These are phyloP conservation scores for Medauroidea extradentata DNA, from an alignment of 1,140 invertebrate genomes.

Conservation along the genomic window DNA sequence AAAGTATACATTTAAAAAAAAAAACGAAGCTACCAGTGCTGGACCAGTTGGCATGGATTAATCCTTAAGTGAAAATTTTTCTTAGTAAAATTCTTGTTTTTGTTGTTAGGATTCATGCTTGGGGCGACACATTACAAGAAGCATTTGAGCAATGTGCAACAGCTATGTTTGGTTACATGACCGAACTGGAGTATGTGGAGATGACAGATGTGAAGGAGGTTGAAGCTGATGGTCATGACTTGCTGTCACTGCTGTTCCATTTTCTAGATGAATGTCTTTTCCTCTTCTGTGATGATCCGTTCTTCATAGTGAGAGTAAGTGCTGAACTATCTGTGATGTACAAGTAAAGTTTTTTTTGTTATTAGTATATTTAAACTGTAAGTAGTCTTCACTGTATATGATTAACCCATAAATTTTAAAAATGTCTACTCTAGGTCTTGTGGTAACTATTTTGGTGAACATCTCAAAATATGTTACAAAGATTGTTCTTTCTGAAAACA, in stretches of 20 bases:
- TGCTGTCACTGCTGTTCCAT: constrained; percentile 84
- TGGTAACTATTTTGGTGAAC: too few species aligned
- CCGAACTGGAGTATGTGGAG: constrained; percentile 82
- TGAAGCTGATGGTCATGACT: constrained; percentile 81
- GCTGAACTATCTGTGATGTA: too few species aligned
- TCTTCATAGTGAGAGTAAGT: constrained; percentile 64
- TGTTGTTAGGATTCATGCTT: constrained; percentile 72
- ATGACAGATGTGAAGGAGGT: constrained; percentile 74
- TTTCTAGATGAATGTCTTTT: constrained; percentile 95
- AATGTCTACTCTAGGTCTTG: too few species aligned
- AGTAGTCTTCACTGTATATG: too few species aligned
- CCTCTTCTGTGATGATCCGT: constrained; percentile 88
- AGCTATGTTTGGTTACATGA: constrained; percentile 98
- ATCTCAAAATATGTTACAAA: too few species aligned
- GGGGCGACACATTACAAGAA: constrained; percentile 85
- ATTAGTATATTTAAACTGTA: too few species aligned
- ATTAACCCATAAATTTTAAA: too few species aligned
- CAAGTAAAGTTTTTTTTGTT: too few species aligned
- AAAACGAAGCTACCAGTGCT: too few species aligned
- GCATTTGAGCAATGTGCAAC: constrained; percentile 94
- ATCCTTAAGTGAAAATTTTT: background rate
- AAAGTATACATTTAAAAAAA: background rate
- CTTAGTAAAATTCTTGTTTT: background rate
- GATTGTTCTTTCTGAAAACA: too few species aligned
- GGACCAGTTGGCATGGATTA: too few species aligned